These are phyloP conservation scores for Podarcis siculus DNA, from an alignment of 2,797 vertebrate genomes.

Conservation along the genomic window DNA sequence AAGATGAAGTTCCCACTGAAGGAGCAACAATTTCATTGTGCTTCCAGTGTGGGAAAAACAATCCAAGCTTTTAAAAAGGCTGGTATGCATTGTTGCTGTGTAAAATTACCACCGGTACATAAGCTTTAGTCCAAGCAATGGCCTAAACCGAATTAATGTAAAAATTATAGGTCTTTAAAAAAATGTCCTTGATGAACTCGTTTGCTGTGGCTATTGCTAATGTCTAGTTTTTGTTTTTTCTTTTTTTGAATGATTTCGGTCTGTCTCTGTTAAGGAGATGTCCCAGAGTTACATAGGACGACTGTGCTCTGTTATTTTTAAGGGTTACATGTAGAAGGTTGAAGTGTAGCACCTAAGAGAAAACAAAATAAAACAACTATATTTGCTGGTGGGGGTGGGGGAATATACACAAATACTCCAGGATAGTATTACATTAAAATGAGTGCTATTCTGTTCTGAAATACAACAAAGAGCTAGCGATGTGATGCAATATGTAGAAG, in stretches of 20 bases:
- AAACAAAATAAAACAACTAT: neutral
- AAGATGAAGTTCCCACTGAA: neutral
- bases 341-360: neutral
- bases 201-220: neutral
- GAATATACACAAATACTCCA: neutral
- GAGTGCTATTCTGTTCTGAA: neutral
- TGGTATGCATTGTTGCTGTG: neutral
- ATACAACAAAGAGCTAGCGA: neutral
- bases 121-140: neutral
- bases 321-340: neutral
- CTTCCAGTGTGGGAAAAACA: neutral
- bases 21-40: neutral
- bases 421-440: neutral
- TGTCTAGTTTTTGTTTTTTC: neutral
- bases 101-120: neutral
- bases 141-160: neutral
- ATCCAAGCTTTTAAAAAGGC: neutral
- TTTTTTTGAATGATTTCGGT: neutral
- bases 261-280: neutral
- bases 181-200: neutral
- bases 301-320: neutral
- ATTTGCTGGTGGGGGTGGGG: neutral
- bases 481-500: neutral
- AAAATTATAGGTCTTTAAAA: neutral
- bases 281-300: neutral